Percentiles rank a stretch among this genome's conserved stretches.
These are phyloP conservation scores for Drosophila eohydei DNA, from an alignment of 2,888 invertebrate species.

Conservation along the genomic window DNA sequence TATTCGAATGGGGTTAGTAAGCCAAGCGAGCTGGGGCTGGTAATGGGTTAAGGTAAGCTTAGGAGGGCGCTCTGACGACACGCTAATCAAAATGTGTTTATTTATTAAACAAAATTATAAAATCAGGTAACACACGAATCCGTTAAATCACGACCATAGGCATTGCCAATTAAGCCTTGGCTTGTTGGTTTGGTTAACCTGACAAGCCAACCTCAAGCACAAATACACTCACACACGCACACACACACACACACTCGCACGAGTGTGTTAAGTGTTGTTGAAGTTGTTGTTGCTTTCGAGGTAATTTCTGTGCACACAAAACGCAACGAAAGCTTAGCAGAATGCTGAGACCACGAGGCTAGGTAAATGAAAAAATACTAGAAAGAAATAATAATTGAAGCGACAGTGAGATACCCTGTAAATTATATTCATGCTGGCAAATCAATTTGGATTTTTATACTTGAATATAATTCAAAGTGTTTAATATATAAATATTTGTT, in stretches of 20 bases:
- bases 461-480: not conserved
- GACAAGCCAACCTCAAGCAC: slow-evolving; percentile 33
- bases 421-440: not conserved
- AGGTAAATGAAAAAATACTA: slow-evolving; percentile 4
- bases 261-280: slow-evolving; percentile 33
- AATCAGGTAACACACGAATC: slow-evolving; percentile 45
- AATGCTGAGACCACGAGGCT: slow-evolving; percentile 17
- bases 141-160: slow-evolving; percentile 22
- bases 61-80: slow-evolving; percentile 37
- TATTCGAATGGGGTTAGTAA: slow-evolving; percentile 51
- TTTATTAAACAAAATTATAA: slow-evolving; percentile 71
- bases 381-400: not conserved
- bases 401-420: slow-evolving; percentile 4
- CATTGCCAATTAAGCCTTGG: slow-evolving; percentile 55
- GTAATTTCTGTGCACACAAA: slow-evolving; percentile 67
- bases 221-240: slow-evolving; percentile 9
- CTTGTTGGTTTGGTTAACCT: slow-evolving; percentile 71
- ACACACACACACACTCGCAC: not conserved
- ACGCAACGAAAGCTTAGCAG: slow-evolving; percentile 40
- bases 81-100: slow-evolving; percentile 72
- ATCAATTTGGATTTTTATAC: not conserved
- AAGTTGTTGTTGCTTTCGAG: slow-evolving; percentile 34
- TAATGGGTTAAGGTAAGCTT: not conserved
- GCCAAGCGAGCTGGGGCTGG: slow-evolving; percentile 16
- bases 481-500: not conserved